Conservation (phyloP, 2,113 vertebrate species). For the Seriola rivoliana region DNA sequence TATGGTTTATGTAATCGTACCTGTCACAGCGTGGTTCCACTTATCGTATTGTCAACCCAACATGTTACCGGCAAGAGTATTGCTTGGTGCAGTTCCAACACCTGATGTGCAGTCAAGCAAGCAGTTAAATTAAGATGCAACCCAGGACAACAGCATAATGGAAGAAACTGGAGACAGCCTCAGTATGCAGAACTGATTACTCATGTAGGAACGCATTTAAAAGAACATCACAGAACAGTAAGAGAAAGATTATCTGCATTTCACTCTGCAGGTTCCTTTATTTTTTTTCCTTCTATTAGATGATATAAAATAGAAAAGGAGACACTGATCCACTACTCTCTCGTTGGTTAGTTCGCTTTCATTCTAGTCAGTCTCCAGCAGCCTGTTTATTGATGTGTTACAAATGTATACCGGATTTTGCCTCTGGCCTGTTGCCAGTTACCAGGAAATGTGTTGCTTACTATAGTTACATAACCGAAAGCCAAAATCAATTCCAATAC, state of each 20-base stretch:
- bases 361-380: conserved; percentile 14
- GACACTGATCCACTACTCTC: neutral
- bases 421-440: conserved; percentile 39
- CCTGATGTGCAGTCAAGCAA: neutral
- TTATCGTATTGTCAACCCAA: conserved; percentile 16
- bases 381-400: conserved; percentile 41
- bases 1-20: conserved; percentile 6
- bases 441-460: conserved; percentile 18
- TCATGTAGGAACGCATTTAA: neutral
- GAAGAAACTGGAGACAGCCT: neutral
- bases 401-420: conserved; percentile 50
- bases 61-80: neutral
- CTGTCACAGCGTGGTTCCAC: conserved; percentile 5
- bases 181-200: neutral
- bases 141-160: neutral
- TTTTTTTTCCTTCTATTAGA: neutral
- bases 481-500: conserved; percentile 32
- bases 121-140: conserved; percentile 8
- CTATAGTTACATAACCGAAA: conserved; percentile 56
- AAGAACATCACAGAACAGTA: neutral
- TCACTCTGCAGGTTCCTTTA: neutral
- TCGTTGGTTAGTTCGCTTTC: neutral
- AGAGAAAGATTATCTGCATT: neutral
- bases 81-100: neutral
- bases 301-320: neutral